Evolutionary conservation across 2,797 vertebrate genomes (phyloP).

Genomic region (Pseudochromis fuscus): DNA sequence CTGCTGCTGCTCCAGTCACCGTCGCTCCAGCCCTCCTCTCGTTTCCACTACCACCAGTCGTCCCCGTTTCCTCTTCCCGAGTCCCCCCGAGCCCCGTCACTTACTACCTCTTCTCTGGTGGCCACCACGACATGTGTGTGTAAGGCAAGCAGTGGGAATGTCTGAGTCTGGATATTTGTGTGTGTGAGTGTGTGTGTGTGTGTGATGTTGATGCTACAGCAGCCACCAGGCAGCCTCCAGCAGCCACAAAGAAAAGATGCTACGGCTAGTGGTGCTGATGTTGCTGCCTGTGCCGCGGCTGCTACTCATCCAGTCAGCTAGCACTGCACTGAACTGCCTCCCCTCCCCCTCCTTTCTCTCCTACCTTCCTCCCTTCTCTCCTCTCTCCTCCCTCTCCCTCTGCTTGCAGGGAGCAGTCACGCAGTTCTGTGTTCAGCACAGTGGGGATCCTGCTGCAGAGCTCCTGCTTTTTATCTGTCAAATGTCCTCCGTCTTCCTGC

Average conservation of each 20-base stretch:
- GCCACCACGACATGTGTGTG: slow-evolving; percentile 72
- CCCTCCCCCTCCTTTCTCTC: slow-evolving; percentile 72
- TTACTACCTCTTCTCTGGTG: slow-evolving; percentile 64
- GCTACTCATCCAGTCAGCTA: slow-evolving; percentile 80
- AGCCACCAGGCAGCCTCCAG: slow-evolving; percentile 69
- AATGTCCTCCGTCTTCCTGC: slow-evolving; percentile 53
- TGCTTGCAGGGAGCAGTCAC: slow-evolving; percentile 82
- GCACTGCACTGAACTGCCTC: slow-evolving; percentile 78
- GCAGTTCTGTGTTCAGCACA: slow-evolving; percentile 77
- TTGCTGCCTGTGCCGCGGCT: slow-evolving; percentile 74
- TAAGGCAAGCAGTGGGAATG: slow-evolving; percentile 47
- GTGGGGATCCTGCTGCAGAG: slow-evolving; percentile 82
- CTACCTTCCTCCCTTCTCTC: slow-evolving; percentile 66
- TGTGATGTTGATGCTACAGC: slow-evolving; percentile 58
- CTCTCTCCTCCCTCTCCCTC: slow-evolving; percentile 71
- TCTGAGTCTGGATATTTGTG: slow-evolving; percentile 31
- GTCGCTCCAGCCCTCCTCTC: slow-evolving; percentile 72
- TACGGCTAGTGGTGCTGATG: slow-evolving; percentile 81
- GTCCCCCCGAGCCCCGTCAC: slow-evolving; percentile 65
- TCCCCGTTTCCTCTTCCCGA: slow-evolving; percentile 61
- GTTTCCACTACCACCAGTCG: slow-evolving; percentile 56
- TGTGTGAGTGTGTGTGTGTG: slow-evolving; percentile 23
- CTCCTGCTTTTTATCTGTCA: slow-evolving; percentile 67
- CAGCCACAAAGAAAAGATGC: slow-evolving; percentile 77
- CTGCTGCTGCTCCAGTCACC: slow-evolving; percentile 66